A percentile compares a stretch with the other conserved stretches of the same genome.
These are phyloP conservation scores for Podarcis lilfordi DNA, from an alignment of 2,797 vertebrate genomes.

Conservation along the genomic window DNA sequence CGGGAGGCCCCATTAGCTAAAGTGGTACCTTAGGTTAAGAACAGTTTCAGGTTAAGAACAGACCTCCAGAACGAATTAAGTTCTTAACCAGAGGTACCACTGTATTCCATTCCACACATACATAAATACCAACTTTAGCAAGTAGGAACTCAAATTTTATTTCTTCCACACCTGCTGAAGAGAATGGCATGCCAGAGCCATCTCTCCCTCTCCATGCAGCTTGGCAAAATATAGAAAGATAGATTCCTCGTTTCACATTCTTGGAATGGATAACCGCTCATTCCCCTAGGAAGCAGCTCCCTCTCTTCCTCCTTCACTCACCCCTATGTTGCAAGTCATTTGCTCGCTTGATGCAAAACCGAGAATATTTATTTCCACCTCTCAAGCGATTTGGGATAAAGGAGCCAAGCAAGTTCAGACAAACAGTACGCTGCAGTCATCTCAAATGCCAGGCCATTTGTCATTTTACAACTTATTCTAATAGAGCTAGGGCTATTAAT, in stretches of 20 bases:
- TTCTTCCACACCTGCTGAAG: not conserved
- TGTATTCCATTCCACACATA: not conserved
- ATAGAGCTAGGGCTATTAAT: not conserved
- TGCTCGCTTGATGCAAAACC: not conserved
- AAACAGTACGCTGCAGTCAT: not conserved
- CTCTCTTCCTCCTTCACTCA: not conserved
- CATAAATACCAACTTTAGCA: not conserved
- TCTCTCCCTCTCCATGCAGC: not conserved
- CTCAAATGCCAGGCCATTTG: conserved; percentile 16
- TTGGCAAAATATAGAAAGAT: not conserved
- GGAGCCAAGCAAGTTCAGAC: not conserved
- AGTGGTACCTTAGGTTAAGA: too few species aligned
- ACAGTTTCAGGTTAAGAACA: too few species aligned
- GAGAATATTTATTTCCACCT: conserved; percentile 8
- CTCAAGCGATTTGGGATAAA: not conserved
- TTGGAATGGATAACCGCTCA: not conserved
- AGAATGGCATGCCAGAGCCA: not conserved
- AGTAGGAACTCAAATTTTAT: not conserved
- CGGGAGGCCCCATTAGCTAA: too few species aligned
- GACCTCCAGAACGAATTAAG: too few species aligned
- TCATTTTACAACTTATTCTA: not conserved
- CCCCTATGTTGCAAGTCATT: not conserved
- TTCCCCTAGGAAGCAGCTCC: not conserved
- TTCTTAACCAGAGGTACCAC: too few species aligned
- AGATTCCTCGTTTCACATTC: not conserved